Percentiles rank a stretch among this genome's conserved stretches.
Conservation (phyloP, 1,140 invertebrate species). For the Pseudomyrmex cubaensis region DNA sequence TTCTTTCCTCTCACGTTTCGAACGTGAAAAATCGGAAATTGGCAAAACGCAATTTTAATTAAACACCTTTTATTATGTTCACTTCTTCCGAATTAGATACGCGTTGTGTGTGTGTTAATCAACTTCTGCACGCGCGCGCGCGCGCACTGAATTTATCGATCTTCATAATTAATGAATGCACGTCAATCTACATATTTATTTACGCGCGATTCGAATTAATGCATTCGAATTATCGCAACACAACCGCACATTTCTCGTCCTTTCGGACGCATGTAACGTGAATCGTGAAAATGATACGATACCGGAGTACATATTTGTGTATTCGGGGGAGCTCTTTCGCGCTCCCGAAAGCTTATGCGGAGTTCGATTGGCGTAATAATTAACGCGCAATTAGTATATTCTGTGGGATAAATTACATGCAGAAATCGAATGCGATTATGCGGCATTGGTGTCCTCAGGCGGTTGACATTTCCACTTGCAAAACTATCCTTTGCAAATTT, state of each 20-base stretch:
- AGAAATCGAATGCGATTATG: neutral
- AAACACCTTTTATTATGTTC: neutral
- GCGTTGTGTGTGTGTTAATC: neutral
- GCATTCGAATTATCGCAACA: slow-evolving; percentile 32
- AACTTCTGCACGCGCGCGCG: neutral
- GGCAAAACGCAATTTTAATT: neutral
- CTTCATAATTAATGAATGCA: slow-evolving; percentile 45
- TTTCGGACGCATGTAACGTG: slow-evolving; percentile 27
- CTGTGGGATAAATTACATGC: neutral
- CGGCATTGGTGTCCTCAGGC: neutral
- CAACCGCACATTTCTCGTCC: neutral
- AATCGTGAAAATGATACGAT: slow-evolving; percentile 27
- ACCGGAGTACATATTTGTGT: slow-evolving; percentile 19
- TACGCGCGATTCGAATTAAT: slow-evolving; percentile 46
- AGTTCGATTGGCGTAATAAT: neutral
- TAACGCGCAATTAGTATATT: slow-evolving; percentile 20
- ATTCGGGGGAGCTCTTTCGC: slow-evolving; percentile 28
- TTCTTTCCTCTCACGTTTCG: neutral
- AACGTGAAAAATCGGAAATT: neutral
- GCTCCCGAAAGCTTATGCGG: neutral
- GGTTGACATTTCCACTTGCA: slow-evolving; percentile 45
- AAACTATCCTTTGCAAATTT: neutral
- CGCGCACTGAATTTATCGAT: slow-evolving; percentile 29
- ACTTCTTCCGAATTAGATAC: neutral
- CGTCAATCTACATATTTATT: slow-evolving; percentile 45